Evolutionary conservation across 2,797 vertebrate species (phyloP), one percentile per base, ranked within the genome.

Genomic region (Sciurus vulgaris): DNA sequence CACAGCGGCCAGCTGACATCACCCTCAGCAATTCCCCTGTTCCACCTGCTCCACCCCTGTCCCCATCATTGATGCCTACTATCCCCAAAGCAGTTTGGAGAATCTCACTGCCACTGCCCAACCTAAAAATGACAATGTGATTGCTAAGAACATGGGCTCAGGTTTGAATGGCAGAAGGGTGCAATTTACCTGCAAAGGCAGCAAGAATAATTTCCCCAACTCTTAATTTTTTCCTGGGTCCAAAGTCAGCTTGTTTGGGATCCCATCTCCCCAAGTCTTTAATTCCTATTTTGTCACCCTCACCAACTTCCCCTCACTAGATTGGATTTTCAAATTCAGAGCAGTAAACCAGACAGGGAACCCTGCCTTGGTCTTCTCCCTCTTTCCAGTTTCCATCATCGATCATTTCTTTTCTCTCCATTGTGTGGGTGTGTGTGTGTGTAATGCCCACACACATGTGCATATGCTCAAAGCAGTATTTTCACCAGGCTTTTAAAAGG

Each of bases 21-120:
- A 4, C 1, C 10, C 14, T 28, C 0, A 4, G 2, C 12, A 20
- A 4, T 8, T 8, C 22, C 18, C 26, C 2, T 1, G 9, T 15
- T 2, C 30, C 22, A 65, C 63, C 11, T 10, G 30, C 41, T 51
- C 47, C 22, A 2, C 6, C 30, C 13, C 63, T 13, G 2, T 70
- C 44, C 63, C 33, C 49, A 0, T 44, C 18, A 51, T 6, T 14
- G 28, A 35, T 1, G 0, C 18, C 86, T 3, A 0, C 61, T 84
- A 28, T 44, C 41, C 28, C 24, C 35, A 67, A 11, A 56, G 26
- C 26, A 47, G 10, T 44, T 44, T 70, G 28, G 35, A 89, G 51
- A 26, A 5, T 6, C 24, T 67, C 22, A 9, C 15, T n/a, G n/a
- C 14, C 26, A 13, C 20, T 38, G 10, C 7, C 65, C 22, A 6